These are phyloP conservation scores for Luperina testacea DNA, from an alignment of 2,888 invertebrate genomes.

Conservation along the genomic window DNA sequence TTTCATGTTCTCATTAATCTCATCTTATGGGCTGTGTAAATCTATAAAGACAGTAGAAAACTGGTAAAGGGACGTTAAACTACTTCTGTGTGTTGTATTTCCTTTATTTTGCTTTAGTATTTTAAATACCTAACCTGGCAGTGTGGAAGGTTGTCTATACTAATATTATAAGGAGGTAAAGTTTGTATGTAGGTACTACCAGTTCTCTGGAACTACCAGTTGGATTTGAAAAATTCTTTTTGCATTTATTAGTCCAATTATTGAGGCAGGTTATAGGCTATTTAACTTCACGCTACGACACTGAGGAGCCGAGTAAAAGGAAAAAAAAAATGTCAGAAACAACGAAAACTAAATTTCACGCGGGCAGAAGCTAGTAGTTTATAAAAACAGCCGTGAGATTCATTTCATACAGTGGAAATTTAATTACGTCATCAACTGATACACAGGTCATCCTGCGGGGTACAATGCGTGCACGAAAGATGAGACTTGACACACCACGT, in stretches of 20 bases:
- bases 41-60: slow-evolving; percentile 51
- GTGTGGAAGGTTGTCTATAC: neutral
- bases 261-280: too few species aligned
- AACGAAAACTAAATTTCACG: too few species aligned
- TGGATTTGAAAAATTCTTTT: too few species aligned
- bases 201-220: too few species aligned
- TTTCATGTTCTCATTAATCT: slow-evolving; percentile 47
- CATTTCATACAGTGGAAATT: neutral
- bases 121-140: neutral
- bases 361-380: neutral
- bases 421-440: slow-evolving; percentile 5
- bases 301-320: too few species aligned
- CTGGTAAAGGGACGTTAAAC: slow-evolving; percentile 43
- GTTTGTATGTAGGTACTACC: too few species aligned
- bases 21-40: slow-evolving; percentile 26
- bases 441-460: neutral
- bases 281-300: too few species aligned
- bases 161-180: too few species aligned
- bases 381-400: neutral
- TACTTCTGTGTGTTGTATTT: slow-evolving; percentile 29
- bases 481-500: too few species aligned
- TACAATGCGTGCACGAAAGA: too few species aligned
- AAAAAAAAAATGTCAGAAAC: too few species aligned
- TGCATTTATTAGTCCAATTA: too few species aligned
- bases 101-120: slow-evolving; percentile 9